Conservation (phyloP, 2,888 invertebrate genomes). For the Callosobruchus maculatus region DNA sequence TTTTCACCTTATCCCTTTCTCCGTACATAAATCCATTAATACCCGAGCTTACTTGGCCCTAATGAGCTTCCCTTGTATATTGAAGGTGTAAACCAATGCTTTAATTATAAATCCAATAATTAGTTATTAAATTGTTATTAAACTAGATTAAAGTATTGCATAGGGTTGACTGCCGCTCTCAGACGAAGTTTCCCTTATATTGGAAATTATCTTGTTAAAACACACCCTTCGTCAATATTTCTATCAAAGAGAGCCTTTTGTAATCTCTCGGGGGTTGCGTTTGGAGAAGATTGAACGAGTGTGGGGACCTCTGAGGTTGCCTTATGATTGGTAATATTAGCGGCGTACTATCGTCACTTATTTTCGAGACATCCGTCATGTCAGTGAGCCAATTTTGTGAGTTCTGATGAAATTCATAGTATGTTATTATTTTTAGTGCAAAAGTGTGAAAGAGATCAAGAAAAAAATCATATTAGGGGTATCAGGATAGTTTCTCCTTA, state of each 20-base stretch:
- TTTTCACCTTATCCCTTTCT: background rate
- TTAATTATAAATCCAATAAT: constrained; percentile 44
- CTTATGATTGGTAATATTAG: background rate
- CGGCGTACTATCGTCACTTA: background rate
- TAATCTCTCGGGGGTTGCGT: background rate
- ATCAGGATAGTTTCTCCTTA: no score
- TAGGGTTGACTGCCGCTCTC: constrained; percentile 11
- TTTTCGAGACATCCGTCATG: background rate
- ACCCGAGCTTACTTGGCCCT: constrained; percentile 10
- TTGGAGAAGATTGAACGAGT: background rate
- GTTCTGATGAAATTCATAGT: no score
- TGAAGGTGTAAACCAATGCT: constrained; percentile 33
- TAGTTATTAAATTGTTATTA: constrained; percentile 44
- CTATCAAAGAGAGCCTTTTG: constrained; percentile 24
- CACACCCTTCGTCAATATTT: constrained; percentile 25
- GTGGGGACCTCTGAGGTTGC: background rate
- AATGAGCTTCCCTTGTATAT: constrained; percentile 24
- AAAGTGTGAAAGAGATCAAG: no score
- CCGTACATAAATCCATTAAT: background rate
- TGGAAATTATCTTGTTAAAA: constrained; percentile 31
- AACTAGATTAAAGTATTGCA: constrained; percentile 43
- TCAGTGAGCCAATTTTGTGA: no score
- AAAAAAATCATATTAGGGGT: no score
- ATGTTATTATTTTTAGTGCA: no score
- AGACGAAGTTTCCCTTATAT: constrained; percentile 27